A percentile compares a stretch with the other conserved stretches of the same genome.
Conservation (phyloP, 53 echinoderm and acorn worm genomes). For the Glandiceps talaboti region DNA sequence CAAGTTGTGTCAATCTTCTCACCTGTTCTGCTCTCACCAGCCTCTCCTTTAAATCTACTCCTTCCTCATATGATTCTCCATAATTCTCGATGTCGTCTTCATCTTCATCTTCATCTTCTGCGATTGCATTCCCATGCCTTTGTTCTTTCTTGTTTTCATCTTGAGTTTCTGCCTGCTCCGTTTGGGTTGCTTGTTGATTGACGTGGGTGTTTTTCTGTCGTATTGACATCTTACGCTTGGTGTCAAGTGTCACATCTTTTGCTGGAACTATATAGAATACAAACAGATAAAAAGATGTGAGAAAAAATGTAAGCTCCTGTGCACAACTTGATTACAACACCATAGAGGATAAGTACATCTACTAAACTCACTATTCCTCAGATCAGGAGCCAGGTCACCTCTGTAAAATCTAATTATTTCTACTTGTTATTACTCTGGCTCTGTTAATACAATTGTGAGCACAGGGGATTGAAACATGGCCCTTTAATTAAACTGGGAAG, state of each 20-base stretch:
- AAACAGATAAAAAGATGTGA: too few species aligned
- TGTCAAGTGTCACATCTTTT: constrained; percentile 11
- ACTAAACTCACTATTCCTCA: too few species aligned
- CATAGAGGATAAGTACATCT: too few species aligned
- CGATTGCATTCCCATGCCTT: not conserved
- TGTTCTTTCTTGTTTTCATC: not conserved
- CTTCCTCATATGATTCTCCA: not conserved
- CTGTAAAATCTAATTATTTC: too few species aligned
- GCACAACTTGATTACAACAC: too few species aligned
- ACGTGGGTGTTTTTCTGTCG: constrained; percentile 42
- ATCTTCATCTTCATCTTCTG: not conserved
- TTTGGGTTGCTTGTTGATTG: constrained; percentile 76
- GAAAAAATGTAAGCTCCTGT: too few species aligned
- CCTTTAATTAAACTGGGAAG: too few species aligned
- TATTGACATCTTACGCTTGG: constrained; percentile 64
- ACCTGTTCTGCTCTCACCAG: constrained; percentile 50
- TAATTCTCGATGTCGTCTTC: not conserved
- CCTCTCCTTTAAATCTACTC: constrained; percentile 25
- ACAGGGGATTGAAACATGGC: too few species aligned
- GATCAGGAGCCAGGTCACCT: too few species aligned
- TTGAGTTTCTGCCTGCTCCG: constrained; percentile 24
- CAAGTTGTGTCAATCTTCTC: not conserved
- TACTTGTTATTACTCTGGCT: too few species aligned
- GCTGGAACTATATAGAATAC: not conserved
- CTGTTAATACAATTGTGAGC: too few species aligned